Evolutionary conservation across 2,113 vertebrate genomes (phyloP).

Genomic region (Myotis brandtii): DNA sequence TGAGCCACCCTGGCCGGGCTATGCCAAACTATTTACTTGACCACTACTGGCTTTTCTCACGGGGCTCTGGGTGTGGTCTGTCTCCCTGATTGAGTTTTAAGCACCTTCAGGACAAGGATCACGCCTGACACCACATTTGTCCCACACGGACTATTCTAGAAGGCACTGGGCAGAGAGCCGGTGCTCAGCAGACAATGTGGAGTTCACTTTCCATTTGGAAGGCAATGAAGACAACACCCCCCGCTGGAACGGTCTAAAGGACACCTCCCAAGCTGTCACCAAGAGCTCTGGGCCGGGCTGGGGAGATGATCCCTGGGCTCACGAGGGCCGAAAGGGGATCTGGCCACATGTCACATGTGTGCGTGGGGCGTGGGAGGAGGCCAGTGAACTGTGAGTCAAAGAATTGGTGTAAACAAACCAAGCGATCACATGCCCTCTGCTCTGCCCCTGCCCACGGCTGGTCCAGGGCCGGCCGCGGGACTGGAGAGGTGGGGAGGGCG

Average conservation of each 20-base stretch:
- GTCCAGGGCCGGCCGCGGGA: conserved; percentile 13
- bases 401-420: neutral
- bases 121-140: neutral
- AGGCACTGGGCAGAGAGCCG: neutral
- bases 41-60: neutral
- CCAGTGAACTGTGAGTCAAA: neutral
- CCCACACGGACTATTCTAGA: neutral
- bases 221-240: neutral
- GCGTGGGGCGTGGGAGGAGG: neutral
- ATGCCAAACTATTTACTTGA: neutral
- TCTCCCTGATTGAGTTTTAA: neutral
- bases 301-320: neutral
- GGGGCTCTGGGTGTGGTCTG: neutral
- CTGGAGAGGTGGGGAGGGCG: neutral
- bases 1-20: no score
- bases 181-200: neutral
- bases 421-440: neutral
- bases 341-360: neutral
- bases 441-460: neutral
- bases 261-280: neutral
- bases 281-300: neutral
- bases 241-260: neutral
- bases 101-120: neutral
- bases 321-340: neutral
- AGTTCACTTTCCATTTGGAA: conserved; percentile 19